A percentile compares a stretch with the other conserved stretches of the same genome.
Conservation (phyloP, 2,888 invertebrate genomes). For the Dorcus parallelipipedus region DNA sequence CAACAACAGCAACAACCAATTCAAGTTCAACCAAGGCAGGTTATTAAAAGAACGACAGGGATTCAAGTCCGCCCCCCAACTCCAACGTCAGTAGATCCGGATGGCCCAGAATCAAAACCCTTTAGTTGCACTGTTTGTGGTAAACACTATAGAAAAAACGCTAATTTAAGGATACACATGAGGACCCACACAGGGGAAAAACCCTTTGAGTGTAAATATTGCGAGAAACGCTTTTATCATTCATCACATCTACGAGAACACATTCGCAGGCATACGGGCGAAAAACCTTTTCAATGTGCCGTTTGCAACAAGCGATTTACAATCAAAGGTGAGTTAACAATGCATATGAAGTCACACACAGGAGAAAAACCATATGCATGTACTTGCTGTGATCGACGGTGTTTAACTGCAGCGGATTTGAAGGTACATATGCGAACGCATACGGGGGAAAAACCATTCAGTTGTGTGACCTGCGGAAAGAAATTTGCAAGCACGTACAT, state of each 20-base stretch:
- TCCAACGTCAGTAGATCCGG: constrained; percentile 24
- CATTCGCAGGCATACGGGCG: constrained; percentile 44
- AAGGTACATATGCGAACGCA: constrained; percentile 52
- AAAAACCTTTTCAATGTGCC: constrained; percentile 45
- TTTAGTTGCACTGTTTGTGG: constrained; percentile 41
- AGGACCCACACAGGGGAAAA: constrained; percentile 47
- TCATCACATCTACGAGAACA: constrained; percentile 45
- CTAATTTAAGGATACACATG: constrained; percentile 45
- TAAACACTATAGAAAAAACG: constrained; percentile 43
- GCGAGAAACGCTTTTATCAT: constrained; percentile 45
- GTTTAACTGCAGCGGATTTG: constrained; percentile 53
- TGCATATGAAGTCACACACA: constrained; percentile 56
- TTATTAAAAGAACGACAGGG: constrained; percentile 41
- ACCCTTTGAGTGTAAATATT: constrained; percentile 47
- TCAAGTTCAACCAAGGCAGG: constrained; percentile 21
- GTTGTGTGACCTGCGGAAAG: constrained; percentile 41
- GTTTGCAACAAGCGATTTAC: constrained; percentile 45
- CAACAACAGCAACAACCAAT: constrained; percentile 11
- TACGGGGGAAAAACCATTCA: constrained; percentile 45
- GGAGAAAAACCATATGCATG: constrained; percentile 56
- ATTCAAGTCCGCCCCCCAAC: constrained; percentile 40
- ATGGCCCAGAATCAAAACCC: constrained; percentile 26
- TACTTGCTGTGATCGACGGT: constrained; percentile 55
- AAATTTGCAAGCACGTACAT: constrained; percentile 62
- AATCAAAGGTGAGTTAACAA: constrained; percentile 44